phyloP scores from a whole-genome alignment of 2,113 vertebrate species.

The Neoarius graeffei region DNA sequence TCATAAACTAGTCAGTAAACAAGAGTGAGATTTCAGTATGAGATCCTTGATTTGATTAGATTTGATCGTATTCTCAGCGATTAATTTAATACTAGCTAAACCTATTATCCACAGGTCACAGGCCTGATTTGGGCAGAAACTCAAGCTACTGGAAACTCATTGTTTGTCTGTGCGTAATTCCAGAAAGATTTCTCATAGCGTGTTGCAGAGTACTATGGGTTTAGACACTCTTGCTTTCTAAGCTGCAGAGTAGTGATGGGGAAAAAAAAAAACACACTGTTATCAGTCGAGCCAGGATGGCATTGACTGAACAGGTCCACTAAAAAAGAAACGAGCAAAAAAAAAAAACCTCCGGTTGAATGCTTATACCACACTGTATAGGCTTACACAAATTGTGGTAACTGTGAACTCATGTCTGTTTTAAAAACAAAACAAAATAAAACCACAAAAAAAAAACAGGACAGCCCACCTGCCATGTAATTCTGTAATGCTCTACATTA shows the following conservation, averaged over 20 bases:
- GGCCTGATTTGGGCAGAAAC: conserved; percentile 1
- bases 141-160: conserved; percentile 5
- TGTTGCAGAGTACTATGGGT: background rate
- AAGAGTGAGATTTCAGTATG: background rate
- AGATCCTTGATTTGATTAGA: background rate
- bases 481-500: background rate
- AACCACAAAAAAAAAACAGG: background rate
- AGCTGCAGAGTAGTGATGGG: background rate
- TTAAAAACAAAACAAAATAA: background rate
- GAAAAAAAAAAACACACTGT: background rate
- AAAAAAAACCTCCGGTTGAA: background rate
- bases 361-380: background rate
- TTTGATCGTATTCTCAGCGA: background rate
- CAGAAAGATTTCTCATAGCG: conserved; percentile 1
- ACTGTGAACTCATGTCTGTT: background rate
- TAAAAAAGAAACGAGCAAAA: conserved; percentile 11
- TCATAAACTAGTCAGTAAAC: background rate
- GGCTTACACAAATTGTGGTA: background rate
- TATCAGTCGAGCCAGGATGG: conserved; percentile 18
- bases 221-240: background rate
- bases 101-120: background rate
- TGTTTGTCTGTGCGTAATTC: conserved; percentile 15
- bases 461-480: background rate
- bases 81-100: background rate
- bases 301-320: conserved; percentile 3